phyloP scores from a whole-genome alignment of 2,888 invertebrate species.

The Nomada flava region DNA sequence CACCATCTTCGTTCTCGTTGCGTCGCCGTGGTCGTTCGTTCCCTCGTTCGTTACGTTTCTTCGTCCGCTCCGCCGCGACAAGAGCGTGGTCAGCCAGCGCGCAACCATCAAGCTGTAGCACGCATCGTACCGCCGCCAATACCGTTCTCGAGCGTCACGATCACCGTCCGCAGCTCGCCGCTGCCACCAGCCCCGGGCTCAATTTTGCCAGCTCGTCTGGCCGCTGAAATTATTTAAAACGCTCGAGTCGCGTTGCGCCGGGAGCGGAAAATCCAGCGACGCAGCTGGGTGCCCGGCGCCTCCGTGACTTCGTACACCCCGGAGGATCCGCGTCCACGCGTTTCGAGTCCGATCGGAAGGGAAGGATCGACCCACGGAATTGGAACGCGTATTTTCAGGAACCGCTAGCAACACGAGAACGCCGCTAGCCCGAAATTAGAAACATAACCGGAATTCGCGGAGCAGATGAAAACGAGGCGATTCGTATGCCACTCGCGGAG shows the following conservation, averaged over 20 bases:
- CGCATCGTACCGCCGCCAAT: constrained; percentile 56
- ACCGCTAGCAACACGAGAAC: not conserved
- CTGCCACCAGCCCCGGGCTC: constrained; percentile 21
- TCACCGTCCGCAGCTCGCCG: constrained; percentile 8
- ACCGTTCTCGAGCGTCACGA: constrained; percentile 50
- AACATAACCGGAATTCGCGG: constrained; percentile 35
- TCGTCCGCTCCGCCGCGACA: constrained; percentile 41
- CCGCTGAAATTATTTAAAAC: constrained; percentile 59
- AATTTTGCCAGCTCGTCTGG: constrained; percentile 43
- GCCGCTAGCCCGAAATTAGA: constrained; percentile 59
- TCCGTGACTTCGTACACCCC: not conserved
- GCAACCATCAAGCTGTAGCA: constrained; percentile 53
- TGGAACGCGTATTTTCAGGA: not conserved
- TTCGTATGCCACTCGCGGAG: constrained; percentile 75
- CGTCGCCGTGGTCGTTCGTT: constrained; percentile 50
- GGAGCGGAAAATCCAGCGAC: constrained; percentile 33
- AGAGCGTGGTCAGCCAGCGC: constrained; percentile 58
- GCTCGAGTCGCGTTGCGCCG: constrained; percentile 34
- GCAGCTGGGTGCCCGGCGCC: constrained; percentile 3
- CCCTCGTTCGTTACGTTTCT: constrained; percentile 12
- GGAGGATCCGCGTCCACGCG: not conserved
- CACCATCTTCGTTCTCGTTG: constrained; percentile 50
- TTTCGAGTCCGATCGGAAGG: not conserved
- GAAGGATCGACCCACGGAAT: too few species aligned
- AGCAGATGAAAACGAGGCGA: constrained; percentile 73